Evolutionary conservation across 2,113 vertebrate genomes (phyloP), one percentile per base, ranked within the genome.

Genomic region (Sakesphorus luctuosus): DNA sequence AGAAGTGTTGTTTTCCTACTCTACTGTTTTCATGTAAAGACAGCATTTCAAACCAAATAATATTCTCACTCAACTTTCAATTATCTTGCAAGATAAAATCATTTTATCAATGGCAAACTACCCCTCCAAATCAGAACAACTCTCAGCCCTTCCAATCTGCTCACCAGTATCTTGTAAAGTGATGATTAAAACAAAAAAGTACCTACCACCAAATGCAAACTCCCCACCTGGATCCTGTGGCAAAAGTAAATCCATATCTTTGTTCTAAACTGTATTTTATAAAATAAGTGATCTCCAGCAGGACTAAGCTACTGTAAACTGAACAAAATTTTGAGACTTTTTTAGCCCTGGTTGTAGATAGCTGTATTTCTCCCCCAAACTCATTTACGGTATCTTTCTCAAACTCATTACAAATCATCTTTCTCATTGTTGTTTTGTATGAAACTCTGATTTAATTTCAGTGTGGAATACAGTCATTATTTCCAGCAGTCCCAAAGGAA

Each of bases 31-130:
- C 43, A 58, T 23, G 21, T 46, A 74, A 44, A 89, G 71, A 66
- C 40, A 72, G 29, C 28, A 78, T 85, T 94, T 89, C 83, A 87
- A 95, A 77, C 25, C 55, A 78, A 95, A 88, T 67, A 43, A 36
- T 76, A 25, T 24, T 78, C 68, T 72, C 53, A 24, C 35, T 86
- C 3, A 1, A 44, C 18, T 83, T 88, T 67, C 72, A 84, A 65
- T 96, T 95, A 84, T 46, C 67, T 89, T 87, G 36, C 26, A 59
- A 89, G 47, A 89, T 36, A 86, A 94, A 89, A 89, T 92, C 2
- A 73, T 65, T 88, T 83, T 71, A 38, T 86, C 87, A 94, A 52
- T 62, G 29, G 56, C 33, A 28, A 80, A 21, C 26, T 87, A 80
- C 44, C 52, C 12, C 26, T 93, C 29, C 35, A 79, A 94, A 76